A percentile compares a stretch with the other conserved stretches of the same genome.
Conservation (phyloP, 2,888 invertebrate genomes). For the Gymnosoma rotundatum region DNA sequence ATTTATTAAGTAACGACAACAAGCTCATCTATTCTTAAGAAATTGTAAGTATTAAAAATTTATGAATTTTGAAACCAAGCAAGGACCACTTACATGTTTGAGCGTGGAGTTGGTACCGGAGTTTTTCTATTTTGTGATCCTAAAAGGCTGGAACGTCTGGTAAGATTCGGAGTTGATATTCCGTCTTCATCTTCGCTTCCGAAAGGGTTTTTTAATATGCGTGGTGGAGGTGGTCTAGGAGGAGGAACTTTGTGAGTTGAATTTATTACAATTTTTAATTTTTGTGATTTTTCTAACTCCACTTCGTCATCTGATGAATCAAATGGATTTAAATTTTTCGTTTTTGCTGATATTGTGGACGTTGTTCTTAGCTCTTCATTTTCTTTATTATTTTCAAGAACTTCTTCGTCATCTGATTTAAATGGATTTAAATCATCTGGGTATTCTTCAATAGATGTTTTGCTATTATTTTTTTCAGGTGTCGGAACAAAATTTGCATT, state of each 20-base stretch:
- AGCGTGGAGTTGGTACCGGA: conserved; percentile 80
- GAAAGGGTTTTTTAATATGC: conserved; percentile 87
- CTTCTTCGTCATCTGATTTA: conserved; percentile 85
- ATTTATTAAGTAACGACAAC: neutral
- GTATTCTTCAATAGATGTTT: conserved; percentile 82
- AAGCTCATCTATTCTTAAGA: conserved; percentile 45
- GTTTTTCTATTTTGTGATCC: conserved; percentile 74
- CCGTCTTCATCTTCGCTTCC: conserved; percentile 86
- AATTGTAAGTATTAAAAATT: conserved; percentile 5
- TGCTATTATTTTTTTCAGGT: conserved; percentile 56
- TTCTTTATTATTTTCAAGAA: conserved; percentile 76
- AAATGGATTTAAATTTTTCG: conserved; percentile 85
- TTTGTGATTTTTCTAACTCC: conserved; percentile 75
- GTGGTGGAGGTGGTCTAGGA: conserved; percentile 82
- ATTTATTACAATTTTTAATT: conserved; percentile 55
- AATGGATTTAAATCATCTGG: conserved; percentile 93
- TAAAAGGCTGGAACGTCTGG: conserved; percentile 72
- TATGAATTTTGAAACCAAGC: neutral
- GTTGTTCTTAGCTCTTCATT: conserved; percentile 54
- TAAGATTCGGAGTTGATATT: conserved; percentile 62
- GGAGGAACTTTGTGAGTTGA: conserved; percentile 76
- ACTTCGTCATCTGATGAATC: conserved; percentile 86
- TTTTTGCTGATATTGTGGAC: conserved; percentile 50
- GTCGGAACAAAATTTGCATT: conserved; percentile 30
- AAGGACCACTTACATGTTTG: conserved; percentile 76